phyloP scores from a whole-genome alignment of 2,888 invertebrate genomes.

The Ormyrus rosae region DNA sequence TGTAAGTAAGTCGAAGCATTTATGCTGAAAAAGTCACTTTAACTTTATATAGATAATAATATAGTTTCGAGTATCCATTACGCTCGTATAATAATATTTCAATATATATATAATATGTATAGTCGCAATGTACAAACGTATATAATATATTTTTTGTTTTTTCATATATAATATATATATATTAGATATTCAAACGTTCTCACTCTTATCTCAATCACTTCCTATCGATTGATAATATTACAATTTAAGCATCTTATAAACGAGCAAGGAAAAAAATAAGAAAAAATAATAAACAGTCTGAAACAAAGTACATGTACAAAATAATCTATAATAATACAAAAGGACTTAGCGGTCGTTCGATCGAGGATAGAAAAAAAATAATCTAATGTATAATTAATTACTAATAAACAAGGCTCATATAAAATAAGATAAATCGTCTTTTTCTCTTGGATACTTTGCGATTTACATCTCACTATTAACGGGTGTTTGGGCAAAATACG shows the following conservation, averaged over 20 bases:
- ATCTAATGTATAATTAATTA: conserved; percentile 39
- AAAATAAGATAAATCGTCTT: conserved; percentile 49
- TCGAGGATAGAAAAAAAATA: conserved; percentile 45
- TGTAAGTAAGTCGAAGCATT: conserved; percentile 61
- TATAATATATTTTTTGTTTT: conserved; percentile 62
- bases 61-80: conserved; percentile 59
- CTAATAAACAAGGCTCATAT: conserved; percentile 47
- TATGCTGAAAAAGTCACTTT: conserved; percentile 62
- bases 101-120: conserved; percentile 60
- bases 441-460: conserved; percentile 45
- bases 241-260: conserved; percentile 48
- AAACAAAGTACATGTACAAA: conserved; percentile 56
- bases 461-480: conserved; percentile 53
- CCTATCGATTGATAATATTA: conserved; percentile 59
- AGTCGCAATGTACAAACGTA: conserved; percentile 66
- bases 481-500: conserved; percentile 46
- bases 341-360: conserved; percentile 42
- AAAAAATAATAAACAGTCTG: conserved; percentile 57
- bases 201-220: conserved; percentile 72
- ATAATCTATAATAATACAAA: conserved; percentile 51
- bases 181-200: conserved; percentile 70
- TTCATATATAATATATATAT: conserved; percentile 64
- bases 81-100: conserved; percentile 63
- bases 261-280: conserved; percentile 45
- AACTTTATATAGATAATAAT: conserved; percentile 60